Conservation (phyloP, 2,797 vertebrate genomes). For the Alauda arvensis region DNA sequence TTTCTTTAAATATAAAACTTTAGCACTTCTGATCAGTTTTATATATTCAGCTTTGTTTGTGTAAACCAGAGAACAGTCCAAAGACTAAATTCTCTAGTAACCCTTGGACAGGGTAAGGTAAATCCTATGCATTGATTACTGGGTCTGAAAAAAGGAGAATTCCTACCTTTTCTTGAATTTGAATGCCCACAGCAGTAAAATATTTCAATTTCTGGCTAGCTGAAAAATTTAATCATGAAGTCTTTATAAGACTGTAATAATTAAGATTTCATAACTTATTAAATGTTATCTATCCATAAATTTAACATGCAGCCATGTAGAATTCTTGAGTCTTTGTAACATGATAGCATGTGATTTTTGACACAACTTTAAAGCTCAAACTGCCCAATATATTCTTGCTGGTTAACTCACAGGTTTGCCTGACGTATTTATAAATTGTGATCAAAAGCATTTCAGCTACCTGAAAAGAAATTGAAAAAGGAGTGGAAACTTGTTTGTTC, state of each 20-base stretch:
- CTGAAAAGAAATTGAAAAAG: slow-evolving; percentile 39
- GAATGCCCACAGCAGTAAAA: background rate
- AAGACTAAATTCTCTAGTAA: background rate
- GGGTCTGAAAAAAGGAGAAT: background rate
- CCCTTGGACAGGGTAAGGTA: background rate
- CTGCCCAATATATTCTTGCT: background rate
- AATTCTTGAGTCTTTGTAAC: background rate
- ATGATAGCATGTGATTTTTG: background rate
- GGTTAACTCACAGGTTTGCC: slow-evolving; percentile 15
- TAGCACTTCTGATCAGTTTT: background rate
- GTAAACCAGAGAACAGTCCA: background rate
- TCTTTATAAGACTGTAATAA: background rate
- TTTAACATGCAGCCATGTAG: background rate
- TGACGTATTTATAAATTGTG: slow-evolving; percentile 43
- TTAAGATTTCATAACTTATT: background rate
- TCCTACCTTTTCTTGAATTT: background rate
- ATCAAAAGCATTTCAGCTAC: slow-evolving; percentile 38
- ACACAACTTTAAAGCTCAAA: slow-evolving; percentile 6
- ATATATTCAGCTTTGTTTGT: background rate
- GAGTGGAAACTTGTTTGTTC: slow-evolving; percentile 24
- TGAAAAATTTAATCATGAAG: background rate
- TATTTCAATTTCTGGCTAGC: background rate
- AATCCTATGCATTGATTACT: background rate
- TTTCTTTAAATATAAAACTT: background rate
- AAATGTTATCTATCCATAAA: background rate